These are phyloP conservation scores for Danaus chrysippus DNA, from an alignment of 2,888 invertebrate species.

Conservation along the genomic window DNA sequence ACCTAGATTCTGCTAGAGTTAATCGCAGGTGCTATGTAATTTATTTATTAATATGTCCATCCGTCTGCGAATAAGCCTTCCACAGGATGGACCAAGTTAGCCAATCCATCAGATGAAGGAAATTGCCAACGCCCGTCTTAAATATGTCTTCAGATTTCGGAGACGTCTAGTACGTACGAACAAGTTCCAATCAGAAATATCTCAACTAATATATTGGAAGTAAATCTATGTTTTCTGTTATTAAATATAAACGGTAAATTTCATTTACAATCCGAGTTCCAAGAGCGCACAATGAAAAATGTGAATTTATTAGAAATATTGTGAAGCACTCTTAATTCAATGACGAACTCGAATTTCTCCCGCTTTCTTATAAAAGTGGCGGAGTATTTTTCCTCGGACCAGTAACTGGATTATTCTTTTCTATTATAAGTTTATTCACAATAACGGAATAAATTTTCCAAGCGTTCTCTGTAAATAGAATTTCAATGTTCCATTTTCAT, in stretches of 20 bases:
- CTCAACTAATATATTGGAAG: too few relatives aligned
- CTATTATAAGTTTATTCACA: conserved; percentile 73
- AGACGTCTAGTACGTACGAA: conserved; percentile 19
- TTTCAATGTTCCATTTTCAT: conserved; percentile 35
- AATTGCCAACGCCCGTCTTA: conserved; percentile 72
- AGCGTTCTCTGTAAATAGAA: conserved; percentile 38
- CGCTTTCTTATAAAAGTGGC: conserved; percentile 42
- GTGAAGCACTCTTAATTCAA: conserved; percentile 66
- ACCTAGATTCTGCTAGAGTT: not conserved
- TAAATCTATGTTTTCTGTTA: not conserved
- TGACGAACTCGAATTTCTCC: conserved; percentile 53
- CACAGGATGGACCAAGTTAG: conserved; percentile 49
- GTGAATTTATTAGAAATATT: conserved; percentile 74
- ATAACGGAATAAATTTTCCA: conserved; percentile 54
- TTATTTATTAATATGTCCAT: conserved; percentile 42
- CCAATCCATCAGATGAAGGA: conserved; percentile 70
- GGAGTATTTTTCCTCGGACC: conserved; percentile 47
- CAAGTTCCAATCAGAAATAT: not conserved
- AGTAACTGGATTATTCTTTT: conserved; percentile 72
- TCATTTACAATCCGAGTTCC: conserved; percentile 32
- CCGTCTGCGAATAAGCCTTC: conserved; percentile 60
- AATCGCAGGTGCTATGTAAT: conserved; percentile 24
- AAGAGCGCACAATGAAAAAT: conserved; percentile 62
- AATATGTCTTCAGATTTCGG: conserved; percentile 50
- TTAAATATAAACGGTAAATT: not conserved